phyloP scores from a whole-genome alignment of 2,888 invertebrate genomes.

The Caenorhabditis auriculariae region DNA sequence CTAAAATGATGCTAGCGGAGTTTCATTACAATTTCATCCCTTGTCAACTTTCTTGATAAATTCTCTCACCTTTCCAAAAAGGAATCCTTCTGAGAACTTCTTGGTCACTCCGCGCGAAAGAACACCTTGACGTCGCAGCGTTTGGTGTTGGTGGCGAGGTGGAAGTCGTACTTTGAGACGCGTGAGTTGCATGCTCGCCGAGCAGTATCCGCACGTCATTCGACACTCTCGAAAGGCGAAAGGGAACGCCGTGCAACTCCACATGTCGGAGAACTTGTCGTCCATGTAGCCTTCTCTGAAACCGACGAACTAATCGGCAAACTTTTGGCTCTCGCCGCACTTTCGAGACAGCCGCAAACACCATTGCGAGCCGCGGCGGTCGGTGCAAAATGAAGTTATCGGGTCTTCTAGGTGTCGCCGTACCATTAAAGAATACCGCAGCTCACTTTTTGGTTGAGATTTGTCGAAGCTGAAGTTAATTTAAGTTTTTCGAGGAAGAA shows the following conservation, averaged over 20 bases:
- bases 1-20: too few species aligned
- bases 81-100: slow-evolving; percentile 18
- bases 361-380: slow-evolving; percentile 34
- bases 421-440: slow-evolving; percentile 19
- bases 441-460: slow-evolving; percentile 9
- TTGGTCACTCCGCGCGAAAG: slow-evolving; percentile 36
- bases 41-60: too few species aligned
- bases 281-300: slow-evolving; percentile 43
- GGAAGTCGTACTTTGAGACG: slow-evolving; percentile 35
- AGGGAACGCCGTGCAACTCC: slow-evolving; percentile 51
- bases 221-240: slow-evolving; percentile 59
- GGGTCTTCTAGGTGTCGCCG: slow-evolving; percentile 33
- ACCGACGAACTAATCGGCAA: not conserved
- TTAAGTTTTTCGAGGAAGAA: not conserved
- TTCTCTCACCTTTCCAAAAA: slow-evolving; percentile 11
- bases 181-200: slow-evolving; percentile 29
- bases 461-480: slow-evolving; percentile 32
- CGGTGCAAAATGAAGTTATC: slow-evolving; percentile 28
- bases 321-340: slow-evolving; percentile 8
- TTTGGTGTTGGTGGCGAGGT: slow-evolving; percentile 27
- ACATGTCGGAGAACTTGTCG: too few species aligned
- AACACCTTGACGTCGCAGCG: slow-evolving; percentile 40
- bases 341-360: slow-evolving; percentile 29
- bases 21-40: too few species aligned
- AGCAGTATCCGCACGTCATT: slow-evolving; percentile 56